Evolutionary conservation across 2,797 vertebrate genomes (phyloP).

Genomic region (Moxostoma hubbsi): DNA sequence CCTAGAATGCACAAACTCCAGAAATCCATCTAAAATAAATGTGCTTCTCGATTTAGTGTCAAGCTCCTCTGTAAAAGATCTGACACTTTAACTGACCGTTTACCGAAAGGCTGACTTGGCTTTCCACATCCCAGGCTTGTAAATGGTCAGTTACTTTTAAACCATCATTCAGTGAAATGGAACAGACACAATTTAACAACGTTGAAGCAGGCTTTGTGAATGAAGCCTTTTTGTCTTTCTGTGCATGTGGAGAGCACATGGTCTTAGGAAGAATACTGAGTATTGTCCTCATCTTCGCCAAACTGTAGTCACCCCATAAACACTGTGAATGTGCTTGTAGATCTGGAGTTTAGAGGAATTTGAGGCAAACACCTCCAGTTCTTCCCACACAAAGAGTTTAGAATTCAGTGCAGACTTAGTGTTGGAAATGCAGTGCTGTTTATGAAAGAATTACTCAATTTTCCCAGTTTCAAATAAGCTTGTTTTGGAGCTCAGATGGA

Average conservation of each 20-base stretch:
- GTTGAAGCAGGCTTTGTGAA: slow-evolving; percentile 72
- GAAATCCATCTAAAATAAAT: background rate
- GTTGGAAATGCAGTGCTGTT: slow-evolving; percentile 35
- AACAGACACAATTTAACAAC: slow-evolving; percentile 65
- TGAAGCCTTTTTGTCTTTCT: slow-evolving; percentile 64
- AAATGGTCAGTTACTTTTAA: slow-evolving; percentile 43
- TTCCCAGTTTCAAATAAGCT: slow-evolving; percentile 56
- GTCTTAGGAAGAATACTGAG: slow-evolving; percentile 64
- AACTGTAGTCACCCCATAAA: slow-evolving; percentile 22
- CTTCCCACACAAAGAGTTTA: slow-evolving; percentile 47
- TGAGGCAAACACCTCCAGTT: slow-evolving; percentile 56
- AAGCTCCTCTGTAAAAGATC: slow-evolving; percentile 26
- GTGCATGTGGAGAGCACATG: slow-evolving; percentile 74
- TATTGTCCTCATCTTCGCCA: slow-evolving; percentile 58
- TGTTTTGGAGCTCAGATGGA: slow-evolving; percentile 55
- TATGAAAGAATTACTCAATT: slow-evolving; percentile 57
- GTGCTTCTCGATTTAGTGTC: slow-evolving; percentile 26
- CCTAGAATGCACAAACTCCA: background rate
- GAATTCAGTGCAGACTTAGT: slow-evolving; percentile 22
- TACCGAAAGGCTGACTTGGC: slow-evolving; percentile 16
- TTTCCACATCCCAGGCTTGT: slow-evolving; percentile 37
- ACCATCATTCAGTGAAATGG: slow-evolving; percentile 69
- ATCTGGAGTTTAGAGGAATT: slow-evolving; percentile 31
- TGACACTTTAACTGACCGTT: slow-evolving; percentile 11
- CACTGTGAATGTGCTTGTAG: slow-evolving; percentile 26